These are phyloP conservation scores for Podocnemis expansa DNA, from an alignment of 2,113 vertebrate genomes.

Conservation along the genomic window DNA sequence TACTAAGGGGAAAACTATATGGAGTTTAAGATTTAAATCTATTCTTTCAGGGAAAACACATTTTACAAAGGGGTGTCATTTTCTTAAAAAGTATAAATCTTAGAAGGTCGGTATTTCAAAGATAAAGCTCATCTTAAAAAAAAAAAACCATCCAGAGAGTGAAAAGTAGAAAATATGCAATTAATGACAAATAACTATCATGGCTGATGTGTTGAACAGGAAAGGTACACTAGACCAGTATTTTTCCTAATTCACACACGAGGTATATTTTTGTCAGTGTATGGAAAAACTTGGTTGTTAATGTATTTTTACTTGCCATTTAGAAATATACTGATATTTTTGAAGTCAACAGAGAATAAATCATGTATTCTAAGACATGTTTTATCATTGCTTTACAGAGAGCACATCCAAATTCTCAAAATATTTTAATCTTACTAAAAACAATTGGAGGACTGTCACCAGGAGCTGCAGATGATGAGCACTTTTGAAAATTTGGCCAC, in stretches of 20 bases:
- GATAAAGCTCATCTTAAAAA: not conserved
- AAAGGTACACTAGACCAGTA: not conserved
- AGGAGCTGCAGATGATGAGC: conserved; percentile 40
- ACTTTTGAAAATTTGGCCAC: conserved; percentile 53
- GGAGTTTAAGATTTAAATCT: not conserved
- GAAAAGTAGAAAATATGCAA: not conserved
- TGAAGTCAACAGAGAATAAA: not conserved
- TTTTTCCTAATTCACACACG: not conserved
- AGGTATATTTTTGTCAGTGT: not conserved
- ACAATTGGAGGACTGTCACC: conserved; percentile 9
- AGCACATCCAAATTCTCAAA: not conserved
- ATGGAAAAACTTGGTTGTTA: not conserved
- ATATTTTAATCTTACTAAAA: conserved; percentile 7
- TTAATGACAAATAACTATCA: not conserved
- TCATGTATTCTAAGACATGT: not conserved
- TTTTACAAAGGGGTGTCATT: not conserved
- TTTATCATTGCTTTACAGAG: not conserved
- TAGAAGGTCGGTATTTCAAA: not conserved
- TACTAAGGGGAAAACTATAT: not conserved
- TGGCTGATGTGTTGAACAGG: not conserved
- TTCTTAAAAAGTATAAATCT: not conserved
- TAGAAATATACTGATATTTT: not conserved
- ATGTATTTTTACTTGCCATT: not conserved
- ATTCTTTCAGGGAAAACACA: not conserved
- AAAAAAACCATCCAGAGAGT: not conserved